These are phyloP conservation scores for Ellobium chinense DNA, from an alignment of 2,888 invertebrate genomes.

Conservation along the genomic window DNA sequence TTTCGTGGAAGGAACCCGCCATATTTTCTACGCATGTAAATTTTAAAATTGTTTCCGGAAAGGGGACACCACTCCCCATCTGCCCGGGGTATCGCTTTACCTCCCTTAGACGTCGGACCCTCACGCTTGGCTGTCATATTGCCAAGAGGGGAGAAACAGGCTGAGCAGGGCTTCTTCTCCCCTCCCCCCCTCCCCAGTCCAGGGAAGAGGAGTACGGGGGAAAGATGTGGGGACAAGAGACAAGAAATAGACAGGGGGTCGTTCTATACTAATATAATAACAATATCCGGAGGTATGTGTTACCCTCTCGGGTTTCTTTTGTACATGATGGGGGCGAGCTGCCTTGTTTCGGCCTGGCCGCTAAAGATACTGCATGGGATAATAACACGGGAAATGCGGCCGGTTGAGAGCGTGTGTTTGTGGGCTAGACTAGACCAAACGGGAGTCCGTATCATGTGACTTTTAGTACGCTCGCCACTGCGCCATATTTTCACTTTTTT, in stretches of 20 bases:
- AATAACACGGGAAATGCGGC: no score
- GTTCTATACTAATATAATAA: neutral
- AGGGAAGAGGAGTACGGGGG: no score
- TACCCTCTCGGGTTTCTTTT: neutral
- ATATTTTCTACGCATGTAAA: slow-evolving; percentile 47
- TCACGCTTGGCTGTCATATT: slow-evolving; percentile 34
- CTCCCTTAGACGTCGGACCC: slow-evolving; percentile 26
- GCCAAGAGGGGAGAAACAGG: slow-evolving; percentile 5
- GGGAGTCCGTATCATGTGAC: no score
- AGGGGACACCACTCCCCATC: slow-evolving; percentile 22
- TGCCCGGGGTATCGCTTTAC: slow-evolving; percentile 17
- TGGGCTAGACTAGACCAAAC: no score
- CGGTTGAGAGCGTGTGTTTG: no score
- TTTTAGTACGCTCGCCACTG: no score
- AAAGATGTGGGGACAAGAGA: no score
- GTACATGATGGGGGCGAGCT: neutral
- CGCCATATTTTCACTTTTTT: neutral
- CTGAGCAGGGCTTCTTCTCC: no score
- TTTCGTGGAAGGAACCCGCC: neutral
- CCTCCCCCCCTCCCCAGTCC: no score
- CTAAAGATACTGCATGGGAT: no score
- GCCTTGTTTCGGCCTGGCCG: no score
- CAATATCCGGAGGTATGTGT: neutral
- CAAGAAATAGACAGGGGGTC: no score
- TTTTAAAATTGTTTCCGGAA: slow-evolving; percentile 48